Percentiles rank a stretch among this genome's conserved stretches.
These are phyloP conservation scores for Nannoperca australis DNA, from an alignment of 2,797 vertebrate species.

Conservation along the genomic window DNA sequence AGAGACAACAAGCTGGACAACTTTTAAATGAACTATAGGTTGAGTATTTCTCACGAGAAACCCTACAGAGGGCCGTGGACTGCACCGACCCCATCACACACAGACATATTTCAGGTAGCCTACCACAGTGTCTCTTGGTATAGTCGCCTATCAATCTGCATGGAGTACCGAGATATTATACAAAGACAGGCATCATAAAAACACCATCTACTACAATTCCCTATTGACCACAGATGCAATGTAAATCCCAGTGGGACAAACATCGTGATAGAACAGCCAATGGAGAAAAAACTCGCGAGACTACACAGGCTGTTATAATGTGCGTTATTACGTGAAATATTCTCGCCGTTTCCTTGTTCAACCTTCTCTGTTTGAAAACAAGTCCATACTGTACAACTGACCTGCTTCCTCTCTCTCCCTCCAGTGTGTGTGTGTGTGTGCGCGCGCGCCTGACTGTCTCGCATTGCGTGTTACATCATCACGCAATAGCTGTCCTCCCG, in stretches of 20 bases:
- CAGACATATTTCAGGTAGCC: background rate
- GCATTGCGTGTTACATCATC: conserved; percentile 84
- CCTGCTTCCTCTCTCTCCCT: conserved; percentile 50
- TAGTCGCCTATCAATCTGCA: background rate
- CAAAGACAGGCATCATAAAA: background rate
- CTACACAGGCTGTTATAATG: background rate
- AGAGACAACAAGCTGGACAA: background rate
- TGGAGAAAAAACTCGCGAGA: too few species aligned
- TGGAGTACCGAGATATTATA: background rate
- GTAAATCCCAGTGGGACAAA: background rate
- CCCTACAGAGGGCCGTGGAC: background rate
- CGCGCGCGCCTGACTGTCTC: conserved; percentile 43
- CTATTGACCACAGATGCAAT: background rate
- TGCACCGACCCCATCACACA: too few species aligned
- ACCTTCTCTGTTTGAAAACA: conserved; percentile 62
- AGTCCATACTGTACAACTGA: conserved; percentile 60
- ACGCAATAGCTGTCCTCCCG: conserved; percentile 82
- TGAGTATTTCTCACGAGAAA: too few species aligned
- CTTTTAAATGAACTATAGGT: background rate
- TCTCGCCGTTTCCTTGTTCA: conserved; percentile 6
- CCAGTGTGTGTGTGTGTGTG: conserved; percentile 17
- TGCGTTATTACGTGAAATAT: background rate
- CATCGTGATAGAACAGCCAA: background rate
- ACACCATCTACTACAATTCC: background rate
- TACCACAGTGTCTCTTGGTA: too few species aligned